Percentiles rank a stretch among this genome's conserved stretches.
Conservation (phyloP, 2,797 vertebrate species). For the Balearica regulorum region DNA sequence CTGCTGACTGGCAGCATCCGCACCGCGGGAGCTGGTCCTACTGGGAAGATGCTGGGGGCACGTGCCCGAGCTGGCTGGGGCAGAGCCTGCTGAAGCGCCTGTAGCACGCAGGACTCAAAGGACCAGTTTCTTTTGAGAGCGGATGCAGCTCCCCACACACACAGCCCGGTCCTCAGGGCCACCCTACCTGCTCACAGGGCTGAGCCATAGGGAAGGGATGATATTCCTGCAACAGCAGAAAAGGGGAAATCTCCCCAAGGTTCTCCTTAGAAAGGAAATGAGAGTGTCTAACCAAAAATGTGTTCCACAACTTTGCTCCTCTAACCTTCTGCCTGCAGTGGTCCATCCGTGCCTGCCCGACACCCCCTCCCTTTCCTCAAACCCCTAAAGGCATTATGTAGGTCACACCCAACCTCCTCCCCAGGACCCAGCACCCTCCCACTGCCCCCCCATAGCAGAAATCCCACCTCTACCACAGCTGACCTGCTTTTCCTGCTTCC, state of each 20-base stretch:
- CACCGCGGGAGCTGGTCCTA: not conserved
- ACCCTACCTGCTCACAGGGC: not conserved
- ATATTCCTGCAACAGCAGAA: not conserved
- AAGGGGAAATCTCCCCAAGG: not conserved
- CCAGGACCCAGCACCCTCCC: not conserved
- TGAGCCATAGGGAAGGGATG: not conserved
- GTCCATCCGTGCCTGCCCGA: not conserved
- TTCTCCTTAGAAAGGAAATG: not conserved
- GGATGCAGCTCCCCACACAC: not conserved
- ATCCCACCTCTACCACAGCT: not conserved
- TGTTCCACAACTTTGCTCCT: not conserved
- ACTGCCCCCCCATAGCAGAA: not conserved
- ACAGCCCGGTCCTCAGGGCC: not conserved
- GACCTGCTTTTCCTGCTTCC: not conserved
- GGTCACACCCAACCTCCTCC: not conserved
- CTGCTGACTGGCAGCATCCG: not conserved
- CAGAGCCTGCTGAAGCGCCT: not conserved
- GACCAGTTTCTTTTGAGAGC: too few relatives aligned
- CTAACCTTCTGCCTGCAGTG: not conserved
- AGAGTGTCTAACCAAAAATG: not conserved
- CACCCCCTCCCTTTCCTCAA: not conserved
- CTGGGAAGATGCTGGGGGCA: rapidly evolving
- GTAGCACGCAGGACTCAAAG: not conserved
- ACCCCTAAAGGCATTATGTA: rapidly evolving
- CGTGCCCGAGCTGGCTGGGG: not conserved